Evolutionary conservation across 64 coral and sea anemone genomes (phyloP).

Genomic region (Actinia tenebrosa): DNA sequence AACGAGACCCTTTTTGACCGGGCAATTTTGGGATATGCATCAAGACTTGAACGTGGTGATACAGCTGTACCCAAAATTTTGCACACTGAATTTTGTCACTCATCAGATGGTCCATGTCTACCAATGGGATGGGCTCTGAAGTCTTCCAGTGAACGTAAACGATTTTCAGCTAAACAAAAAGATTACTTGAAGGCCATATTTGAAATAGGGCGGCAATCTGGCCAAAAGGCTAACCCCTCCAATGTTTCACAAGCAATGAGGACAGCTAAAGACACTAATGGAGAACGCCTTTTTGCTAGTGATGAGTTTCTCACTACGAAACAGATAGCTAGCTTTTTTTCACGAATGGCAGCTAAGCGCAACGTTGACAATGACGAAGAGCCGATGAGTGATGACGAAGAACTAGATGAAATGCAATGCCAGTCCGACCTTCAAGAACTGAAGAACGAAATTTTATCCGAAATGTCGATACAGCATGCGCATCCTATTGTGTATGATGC

Average conservation of each 20-base stretch:
- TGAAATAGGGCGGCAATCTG: constrained; percentile 18
- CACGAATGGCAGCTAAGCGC: constrained; percentile 29
- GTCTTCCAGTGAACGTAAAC: not conserved
- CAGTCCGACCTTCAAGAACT: not conserved
- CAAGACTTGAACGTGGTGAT: constrained; percentile 20
- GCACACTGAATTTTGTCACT: not conserved
- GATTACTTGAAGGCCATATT: not conserved
- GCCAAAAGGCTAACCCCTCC: constrained; percentile 14
- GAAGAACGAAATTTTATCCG: not conserved
- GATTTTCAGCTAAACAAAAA: constrained; percentile 24
- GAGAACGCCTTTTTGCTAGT: constrained; percentile 11
- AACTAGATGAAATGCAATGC: not conserved
- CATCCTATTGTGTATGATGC: constrained; percentile 12
- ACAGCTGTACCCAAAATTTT: not conserved
- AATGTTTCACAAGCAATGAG: constrained; percentile 41
- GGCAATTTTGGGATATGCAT: constrained; percentile 36
- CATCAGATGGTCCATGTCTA: not conserved
- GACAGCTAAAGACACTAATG: constrained; percentile 11
- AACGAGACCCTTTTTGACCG: constrained; percentile 40
- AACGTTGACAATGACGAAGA: constrained; percentile 5
- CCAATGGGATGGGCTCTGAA: constrained; percentile 39
- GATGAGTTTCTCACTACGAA: constrained; percentile 33
- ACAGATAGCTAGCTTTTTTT: constrained; percentile 41
- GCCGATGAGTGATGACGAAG: not conserved
- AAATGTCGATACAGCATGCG: not conserved